Conservation (phyloP, 2,888 invertebrate species). For the Polymixis flavicincta region DNA sequence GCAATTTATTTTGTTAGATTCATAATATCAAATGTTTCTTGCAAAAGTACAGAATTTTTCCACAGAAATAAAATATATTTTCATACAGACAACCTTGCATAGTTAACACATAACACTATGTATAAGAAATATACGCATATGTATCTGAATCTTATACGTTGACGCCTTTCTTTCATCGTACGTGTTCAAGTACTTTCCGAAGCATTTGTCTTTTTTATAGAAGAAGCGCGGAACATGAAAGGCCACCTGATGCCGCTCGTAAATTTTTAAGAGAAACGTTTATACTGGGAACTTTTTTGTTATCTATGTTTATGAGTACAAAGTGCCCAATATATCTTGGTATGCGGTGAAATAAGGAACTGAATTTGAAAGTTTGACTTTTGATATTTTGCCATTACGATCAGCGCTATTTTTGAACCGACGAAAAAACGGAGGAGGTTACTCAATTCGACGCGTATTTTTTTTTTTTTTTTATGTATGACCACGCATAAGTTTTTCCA, state of each 20-base stretch:
- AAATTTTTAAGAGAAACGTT: conserved; percentile 61
- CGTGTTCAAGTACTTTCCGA: conserved; percentile 44
- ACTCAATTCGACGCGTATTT: too few relatives aligned
- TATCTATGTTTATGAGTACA: conserved; percentile 41
- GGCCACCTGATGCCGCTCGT: conserved; percentile 59
- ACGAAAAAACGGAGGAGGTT: too few relatives aligned
- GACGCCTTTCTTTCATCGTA: conserved; percentile 38
- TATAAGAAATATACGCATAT: background rate
- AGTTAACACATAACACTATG: conserved; percentile 12
- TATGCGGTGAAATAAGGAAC: conserved; percentile 5
- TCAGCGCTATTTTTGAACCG: background rate
- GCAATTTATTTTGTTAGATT: background rate
- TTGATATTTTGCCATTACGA: background rate
- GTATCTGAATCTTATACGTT: background rate
- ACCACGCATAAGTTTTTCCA: too few relatives aligned
- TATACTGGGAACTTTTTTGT: conserved; percentile 32
- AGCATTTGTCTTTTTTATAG: conserved; percentile 52
- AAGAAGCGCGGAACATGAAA: conserved; percentile 38
- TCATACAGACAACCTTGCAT: conserved; percentile 6
- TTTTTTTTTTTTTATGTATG: too few relatives aligned
- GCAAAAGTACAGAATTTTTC: background rate
- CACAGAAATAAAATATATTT: conserved; percentile 32
- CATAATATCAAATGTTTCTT: background rate
- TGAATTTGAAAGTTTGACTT: conserved; percentile 3
- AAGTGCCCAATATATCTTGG: conserved; percentile 12